Percentiles rank a stretch among this genome's conserved stretches.
phyloP scores from a whole-genome alignment of 1,140 invertebrate species.

The Drosophila erecta region DNA sequence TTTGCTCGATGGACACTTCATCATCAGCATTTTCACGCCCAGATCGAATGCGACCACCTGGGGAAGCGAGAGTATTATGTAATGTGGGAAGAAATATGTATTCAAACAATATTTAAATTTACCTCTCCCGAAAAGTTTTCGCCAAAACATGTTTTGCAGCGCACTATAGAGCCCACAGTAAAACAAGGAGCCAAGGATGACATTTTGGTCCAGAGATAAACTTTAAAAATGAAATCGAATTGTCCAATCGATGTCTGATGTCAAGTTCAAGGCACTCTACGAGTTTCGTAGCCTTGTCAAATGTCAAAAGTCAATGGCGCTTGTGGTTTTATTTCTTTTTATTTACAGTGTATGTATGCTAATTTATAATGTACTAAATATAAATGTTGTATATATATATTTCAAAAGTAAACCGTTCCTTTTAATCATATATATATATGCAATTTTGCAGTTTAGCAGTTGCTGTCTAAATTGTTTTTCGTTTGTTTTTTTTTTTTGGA shows the following conservation, averaged over 20 bases:
- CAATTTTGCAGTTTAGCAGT: constrained; percentile 51
- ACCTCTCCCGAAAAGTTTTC: constrained; percentile 50
- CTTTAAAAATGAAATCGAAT: neutral
- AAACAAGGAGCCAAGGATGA: constrained; percentile 22
- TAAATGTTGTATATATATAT: constrained; percentile 76
- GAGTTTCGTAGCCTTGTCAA: neutral
- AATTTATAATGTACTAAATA: constrained; percentile 81
- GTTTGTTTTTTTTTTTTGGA: constrained; percentile 6
- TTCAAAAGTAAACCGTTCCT: constrained; percentile 79
- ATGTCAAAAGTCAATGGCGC: neutral
- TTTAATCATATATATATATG: constrained; percentile 56
- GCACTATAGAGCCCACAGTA: constrained; percentile 24
- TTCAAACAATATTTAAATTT: neutral
- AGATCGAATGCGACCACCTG: constrained; percentile 32
- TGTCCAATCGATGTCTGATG: neutral
- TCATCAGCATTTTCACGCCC: constrained; percentile 43
- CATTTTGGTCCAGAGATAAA: constrained; percentile 7
- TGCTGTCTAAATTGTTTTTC: constrained; percentile 57
- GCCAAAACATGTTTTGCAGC: constrained; percentile 52
- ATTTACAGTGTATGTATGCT: constrained; percentile 83
- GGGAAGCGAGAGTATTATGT: too few relatives aligned
- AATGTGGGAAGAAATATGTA: too few relatives aligned
- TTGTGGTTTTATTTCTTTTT: constrained; percentile 76
- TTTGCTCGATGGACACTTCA: constrained; percentile 24
- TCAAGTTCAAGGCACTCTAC: constrained; percentile 13